Base-by-base conservation (phyloP, 2,797 vertebrate genomes). In the Hybognathus amarus region DNA sequence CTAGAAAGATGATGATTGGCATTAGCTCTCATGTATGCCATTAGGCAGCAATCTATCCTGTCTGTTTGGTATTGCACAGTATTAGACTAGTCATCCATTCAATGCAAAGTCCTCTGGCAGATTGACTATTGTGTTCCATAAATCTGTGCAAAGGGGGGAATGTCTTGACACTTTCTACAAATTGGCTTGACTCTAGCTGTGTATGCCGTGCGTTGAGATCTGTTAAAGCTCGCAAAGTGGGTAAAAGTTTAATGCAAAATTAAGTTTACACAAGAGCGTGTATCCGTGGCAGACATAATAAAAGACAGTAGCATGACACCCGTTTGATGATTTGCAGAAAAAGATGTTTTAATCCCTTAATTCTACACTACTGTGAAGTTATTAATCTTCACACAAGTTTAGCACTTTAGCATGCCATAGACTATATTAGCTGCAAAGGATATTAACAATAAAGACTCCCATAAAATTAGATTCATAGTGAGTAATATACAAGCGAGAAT, bases 381-480 rank as follows among this genome's bases (percentile, higher is more conserved):
- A 70, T 82, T 61, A 13, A 77, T 78, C 54, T 82, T 86, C 70
- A 77, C 70, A 77, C 64, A 70, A 54, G 63, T 52, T 78, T 68
- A 79, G 71, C 42, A 50, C 68, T 70, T 50, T 77, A 77, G 33
- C 27, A 47, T 78, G 61, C 76, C 85, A 90, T 90, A 90, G 87
- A 92, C 91, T 92, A 90, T 87, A 85, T 89, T 87, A 85, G 80
- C 22, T 76, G 89, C 83, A 79, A 89, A 82, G 85, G 79, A 88
- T 90, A 92, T 88, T 85, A 88, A 83, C 80, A 84, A 80, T 85
- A 85, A 77, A 90, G 82, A 82, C 84, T 78, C 75, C 61, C 85
- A 87, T 90, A 88, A 92, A 91, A 79, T 80, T 86, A 76, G 85
- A 89, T 89, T 91, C 87, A 87, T 87, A 87, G 89, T 90, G 89